Evolutionary conservation across 2,113 vertebrate species (phyloP).

Genomic region (Synchiropus splendidus): DNA sequence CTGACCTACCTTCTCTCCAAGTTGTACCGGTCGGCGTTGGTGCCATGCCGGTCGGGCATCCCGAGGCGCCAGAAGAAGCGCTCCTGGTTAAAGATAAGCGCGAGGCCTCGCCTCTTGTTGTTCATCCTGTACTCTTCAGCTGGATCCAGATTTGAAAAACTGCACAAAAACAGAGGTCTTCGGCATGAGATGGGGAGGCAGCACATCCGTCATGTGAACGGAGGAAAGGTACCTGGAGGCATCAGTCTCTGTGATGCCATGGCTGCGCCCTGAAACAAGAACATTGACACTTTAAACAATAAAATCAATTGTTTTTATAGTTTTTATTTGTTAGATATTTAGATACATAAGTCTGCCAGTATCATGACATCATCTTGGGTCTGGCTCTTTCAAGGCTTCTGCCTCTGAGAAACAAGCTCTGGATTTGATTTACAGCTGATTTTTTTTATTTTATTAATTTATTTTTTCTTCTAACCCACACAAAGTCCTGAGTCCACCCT

Average conservation of each 20-base stretch:
- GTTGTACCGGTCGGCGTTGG: constrained; percentile 71
- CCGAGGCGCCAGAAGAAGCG: constrained; percentile 75
- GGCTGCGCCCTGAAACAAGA: constrained; percentile 29
- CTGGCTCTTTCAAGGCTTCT: background rate
- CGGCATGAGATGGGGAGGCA: background rate
- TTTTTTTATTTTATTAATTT: no score
- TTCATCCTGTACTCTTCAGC: constrained; percentile 80
- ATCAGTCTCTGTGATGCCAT: constrained; percentile 69
- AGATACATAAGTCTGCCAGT: no score
- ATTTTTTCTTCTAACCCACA: no score
- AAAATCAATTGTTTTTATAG: no score
- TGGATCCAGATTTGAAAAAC: constrained; percentile 63
- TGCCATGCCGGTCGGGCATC: constrained; percentile 68
- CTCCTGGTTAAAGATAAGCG: constrained; percentile 93
- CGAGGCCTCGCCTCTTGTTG: constrained; percentile 75
- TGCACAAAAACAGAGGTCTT: background rate
- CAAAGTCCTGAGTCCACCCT: no score
- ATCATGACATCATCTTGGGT: no score
- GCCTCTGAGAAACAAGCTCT: no score
- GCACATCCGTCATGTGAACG: background rate
- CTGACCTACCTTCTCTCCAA: constrained; percentile 67
- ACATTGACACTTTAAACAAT: background rate
- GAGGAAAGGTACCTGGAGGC: constrained; percentile 58
- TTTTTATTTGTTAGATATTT: no score
- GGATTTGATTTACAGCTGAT: no score